A percentile compares a stretch with the other conserved stretches of the same genome.
Conservation (phyloP, 2,113 vertebrate genomes). For the Pedionomus torquatus region DNA sequence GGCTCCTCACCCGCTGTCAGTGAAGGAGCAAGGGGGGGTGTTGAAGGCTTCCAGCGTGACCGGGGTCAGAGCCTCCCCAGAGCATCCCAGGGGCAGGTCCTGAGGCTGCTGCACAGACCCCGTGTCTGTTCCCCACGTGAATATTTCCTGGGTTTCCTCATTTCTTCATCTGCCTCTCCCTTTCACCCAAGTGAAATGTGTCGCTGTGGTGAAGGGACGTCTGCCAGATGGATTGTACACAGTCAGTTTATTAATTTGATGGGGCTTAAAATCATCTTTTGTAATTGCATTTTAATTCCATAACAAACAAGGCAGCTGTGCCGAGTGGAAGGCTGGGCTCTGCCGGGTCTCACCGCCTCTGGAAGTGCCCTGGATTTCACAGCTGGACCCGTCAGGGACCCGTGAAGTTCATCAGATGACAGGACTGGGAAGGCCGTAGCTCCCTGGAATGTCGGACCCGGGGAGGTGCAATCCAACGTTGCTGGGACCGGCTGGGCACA, state of each 20-base stretch:
- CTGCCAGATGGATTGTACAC: not conserved
- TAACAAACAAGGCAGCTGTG: not conserved
- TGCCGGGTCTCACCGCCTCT: not conserved
- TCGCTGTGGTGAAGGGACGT: not conserved
- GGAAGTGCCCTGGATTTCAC: not conserved
- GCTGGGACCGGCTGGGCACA: fast-evolving
- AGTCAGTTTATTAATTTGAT: not conserved
- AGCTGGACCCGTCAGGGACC: not conserved
- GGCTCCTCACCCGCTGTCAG: not conserved
- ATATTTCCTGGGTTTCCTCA: not conserved
- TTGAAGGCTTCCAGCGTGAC: not conserved
- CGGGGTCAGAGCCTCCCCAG: not conserved
- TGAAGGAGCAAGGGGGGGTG: not conserved
- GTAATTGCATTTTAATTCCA: not conserved
- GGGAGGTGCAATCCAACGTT: no score
- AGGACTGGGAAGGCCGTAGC: not conserved
- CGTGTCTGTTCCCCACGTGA: not conserved
- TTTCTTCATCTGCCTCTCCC: not conserved
- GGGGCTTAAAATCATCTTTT: not conserved
- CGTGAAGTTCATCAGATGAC: not conserved
- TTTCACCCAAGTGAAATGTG: not conserved
- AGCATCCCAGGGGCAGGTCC: not conserved
- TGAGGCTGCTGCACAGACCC: not conserved
- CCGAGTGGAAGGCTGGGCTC: not conserved
- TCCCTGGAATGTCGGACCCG: not conserved